Evolutionary conservation across 1,140 invertebrate genomes (phyloP).

Genomic region (Ridgeia piscesae): DNA sequence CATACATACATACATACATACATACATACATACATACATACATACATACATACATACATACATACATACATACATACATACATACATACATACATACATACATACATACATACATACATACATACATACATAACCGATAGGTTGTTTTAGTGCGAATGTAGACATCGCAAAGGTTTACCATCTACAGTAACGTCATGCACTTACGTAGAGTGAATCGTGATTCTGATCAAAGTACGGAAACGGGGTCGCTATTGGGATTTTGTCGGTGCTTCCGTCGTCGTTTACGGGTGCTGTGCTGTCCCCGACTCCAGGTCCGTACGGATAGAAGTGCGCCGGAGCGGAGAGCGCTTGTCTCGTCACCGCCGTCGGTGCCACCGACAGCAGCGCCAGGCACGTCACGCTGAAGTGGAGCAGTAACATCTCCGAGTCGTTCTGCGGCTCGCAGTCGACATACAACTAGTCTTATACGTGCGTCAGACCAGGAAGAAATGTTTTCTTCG

Average conservation of each 20-base stretch:
- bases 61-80: too few species aligned
- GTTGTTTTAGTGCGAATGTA: too few species aligned
- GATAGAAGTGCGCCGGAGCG: conserved; percentile 7
- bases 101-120: background rate
- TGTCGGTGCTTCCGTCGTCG: conserved; percentile 2
- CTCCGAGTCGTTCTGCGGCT: background rate
- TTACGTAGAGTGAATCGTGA: conserved; percentile 12
- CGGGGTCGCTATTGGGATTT: background rate
- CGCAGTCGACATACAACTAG: background rate
- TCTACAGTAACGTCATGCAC: background rate
- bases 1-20: too few species aligned
- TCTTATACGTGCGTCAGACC: background rate
- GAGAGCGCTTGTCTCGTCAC: background rate
- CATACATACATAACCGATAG: background rate
- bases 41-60: too few species aligned
- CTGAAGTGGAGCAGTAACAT: background rate
- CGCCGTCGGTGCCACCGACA: background rate
- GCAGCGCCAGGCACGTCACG: background rate
- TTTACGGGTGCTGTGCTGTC: conserved; percentile 4
- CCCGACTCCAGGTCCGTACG: background rate
- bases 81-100: background rate
- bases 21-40: too few species aligned
- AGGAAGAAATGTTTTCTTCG: background rate
- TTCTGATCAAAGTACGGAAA: conserved; percentile 13
- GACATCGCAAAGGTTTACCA: too few species aligned